These are phyloP conservation scores for Bergia sp. DNA, from an alignment of 92 coral and sea anemone species.

Conservation along the genomic window DNA sequence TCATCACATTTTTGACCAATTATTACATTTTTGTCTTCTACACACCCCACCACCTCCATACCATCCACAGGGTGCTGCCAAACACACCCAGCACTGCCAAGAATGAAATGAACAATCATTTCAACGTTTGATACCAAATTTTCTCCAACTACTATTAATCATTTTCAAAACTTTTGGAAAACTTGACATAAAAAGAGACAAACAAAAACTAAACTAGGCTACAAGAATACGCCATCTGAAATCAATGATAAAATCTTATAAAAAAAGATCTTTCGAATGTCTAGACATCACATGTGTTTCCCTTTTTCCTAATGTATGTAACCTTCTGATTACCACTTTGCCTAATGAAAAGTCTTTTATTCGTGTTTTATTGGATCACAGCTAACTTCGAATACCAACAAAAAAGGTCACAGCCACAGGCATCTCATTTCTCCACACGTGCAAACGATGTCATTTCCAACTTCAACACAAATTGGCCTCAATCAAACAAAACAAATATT, in stretches of 20 bases:
- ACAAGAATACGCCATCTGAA: neutral
- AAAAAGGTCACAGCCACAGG: neutral
- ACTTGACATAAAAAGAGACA: neutral
- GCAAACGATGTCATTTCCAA: neutral
- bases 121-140: too few relatives aligned
- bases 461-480: neutral
- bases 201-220: neutral
- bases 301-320: neutral
- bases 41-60: too few relatives aligned
- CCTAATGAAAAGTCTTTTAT: neutral
- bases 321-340: neutral
- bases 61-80: too few relatives aligned
- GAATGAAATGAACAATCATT: too few relatives aligned
- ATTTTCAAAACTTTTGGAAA: neutral
- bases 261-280: neutral
- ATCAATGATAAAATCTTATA: neutral
- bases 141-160: too few relatives aligned
- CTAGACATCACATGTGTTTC: neutral
- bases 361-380: too few relatives aligned
- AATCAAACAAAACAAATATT: neutral
- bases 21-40: too few relatives aligned
- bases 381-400: neutral
- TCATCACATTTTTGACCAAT: too few relatives aligned
- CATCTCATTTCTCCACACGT: constrained; percentile 8
- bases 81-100: too few relatives aligned